Percentiles rank a stretch among this genome's conserved stretches.
Conservation (phyloP, 2,888 invertebrate genomes). For the Ophraella communa region DNA sequence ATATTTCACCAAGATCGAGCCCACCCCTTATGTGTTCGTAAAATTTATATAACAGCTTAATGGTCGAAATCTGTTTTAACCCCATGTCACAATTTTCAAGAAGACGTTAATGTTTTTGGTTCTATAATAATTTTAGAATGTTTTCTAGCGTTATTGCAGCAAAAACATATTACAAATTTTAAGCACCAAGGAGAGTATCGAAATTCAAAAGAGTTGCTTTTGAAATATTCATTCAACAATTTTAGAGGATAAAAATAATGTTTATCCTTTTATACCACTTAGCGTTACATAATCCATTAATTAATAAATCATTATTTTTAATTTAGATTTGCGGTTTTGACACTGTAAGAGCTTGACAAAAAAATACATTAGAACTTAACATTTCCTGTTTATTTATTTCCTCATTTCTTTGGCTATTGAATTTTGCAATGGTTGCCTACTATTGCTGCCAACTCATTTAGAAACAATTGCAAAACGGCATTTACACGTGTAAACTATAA, state of each 20-base stretch:
- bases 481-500: neutral
- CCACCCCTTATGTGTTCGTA: conserved; percentile 3
- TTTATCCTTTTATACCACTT: neutral
- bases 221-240: too few relatives aligned
- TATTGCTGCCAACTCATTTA: neutral
- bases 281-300: neutral
- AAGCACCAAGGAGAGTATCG: too few relatives aligned
- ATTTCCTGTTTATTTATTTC: neutral
- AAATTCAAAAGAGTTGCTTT: too few relatives aligned
- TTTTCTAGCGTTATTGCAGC: too few relatives aligned
- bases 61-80: neutral
- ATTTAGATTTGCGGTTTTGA: neutral
- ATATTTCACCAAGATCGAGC: neutral
- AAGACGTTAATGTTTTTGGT: neutral
- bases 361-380: neutral
- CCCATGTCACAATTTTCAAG: neutral
- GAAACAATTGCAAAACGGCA: neutral
- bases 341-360: neutral
- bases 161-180: too few relatives aligned
- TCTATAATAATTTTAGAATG: neutral
- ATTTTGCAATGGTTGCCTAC: neutral
- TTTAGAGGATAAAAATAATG: too few relatives aligned
- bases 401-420: neutral
- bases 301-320: neutral
- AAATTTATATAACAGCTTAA: neutral